These are phyloP conservation scores for Piscicola geometra DNA, from an alignment of 2,888 invertebrate genomes.

Conservation along the genomic window DNA sequence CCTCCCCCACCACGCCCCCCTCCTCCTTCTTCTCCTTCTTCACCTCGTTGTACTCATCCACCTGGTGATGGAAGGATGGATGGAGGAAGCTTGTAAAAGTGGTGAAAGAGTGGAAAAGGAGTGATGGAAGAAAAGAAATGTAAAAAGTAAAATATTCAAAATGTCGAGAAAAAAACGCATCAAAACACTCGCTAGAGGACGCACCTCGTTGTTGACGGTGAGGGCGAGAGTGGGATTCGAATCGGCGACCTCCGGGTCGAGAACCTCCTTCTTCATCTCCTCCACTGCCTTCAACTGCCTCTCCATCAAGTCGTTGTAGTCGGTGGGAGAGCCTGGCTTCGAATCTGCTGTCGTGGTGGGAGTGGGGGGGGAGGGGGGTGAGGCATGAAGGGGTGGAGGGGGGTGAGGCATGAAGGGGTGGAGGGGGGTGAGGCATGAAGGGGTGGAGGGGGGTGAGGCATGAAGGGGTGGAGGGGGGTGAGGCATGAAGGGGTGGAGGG, in stretches of 20 bases:
- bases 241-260: neutral
- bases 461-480: too few relatives aligned
- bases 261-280: conserved; percentile 3
- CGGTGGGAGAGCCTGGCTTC: conserved; percentile 22
- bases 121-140: neutral
- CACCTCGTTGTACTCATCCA: conserved; percentile 18
- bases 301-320: conserved; percentile 29
- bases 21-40: conserved; percentile 5
- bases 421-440: conserved; percentile 50
- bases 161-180: neutral
- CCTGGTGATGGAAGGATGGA: too few relatives aligned
- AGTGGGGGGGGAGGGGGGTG: too few relatives aligned
- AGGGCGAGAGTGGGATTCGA: conserved; percentile 14
- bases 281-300: conserved; percentile 12
- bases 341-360: conserved; percentile 9
- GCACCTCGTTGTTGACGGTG: conserved; percentile 13
- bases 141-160: neutral
- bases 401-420: conserved; percentile 19
- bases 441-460: conserved; percentile 65
- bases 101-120: neutral
- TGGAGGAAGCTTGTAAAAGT: too few relatives aligned
- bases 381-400: neutral
- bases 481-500: too few relatives aligned
- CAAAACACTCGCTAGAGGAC: neutral
- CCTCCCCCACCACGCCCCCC: too few relatives aligned